Percentiles rank a stretch among this genome's conserved stretches.
Conservation (phyloP, 2,113 vertebrate species). For the Oreochromis aureus region DNA sequence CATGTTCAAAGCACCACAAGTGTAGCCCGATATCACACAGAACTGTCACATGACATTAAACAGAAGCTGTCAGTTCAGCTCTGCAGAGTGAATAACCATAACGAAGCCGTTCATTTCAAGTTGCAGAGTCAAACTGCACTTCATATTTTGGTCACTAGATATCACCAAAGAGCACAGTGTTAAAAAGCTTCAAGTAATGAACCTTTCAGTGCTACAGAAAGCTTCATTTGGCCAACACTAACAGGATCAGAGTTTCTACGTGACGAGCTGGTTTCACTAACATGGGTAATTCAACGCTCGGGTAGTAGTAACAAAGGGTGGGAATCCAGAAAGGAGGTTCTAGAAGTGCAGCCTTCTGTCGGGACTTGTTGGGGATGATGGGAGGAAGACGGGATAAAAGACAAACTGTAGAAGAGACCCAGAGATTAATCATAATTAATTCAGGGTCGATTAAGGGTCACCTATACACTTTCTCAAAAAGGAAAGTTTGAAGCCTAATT, state of each 20-base stretch:
- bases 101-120: neutral
- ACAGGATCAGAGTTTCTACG: neutral
- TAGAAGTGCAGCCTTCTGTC: neutral
- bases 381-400: neutral
- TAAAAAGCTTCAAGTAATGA: neutral
- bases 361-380: neutral
- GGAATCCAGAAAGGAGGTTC: neutral
- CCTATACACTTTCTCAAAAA: neutral
- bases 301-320: neutral
- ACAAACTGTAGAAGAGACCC: neutral
- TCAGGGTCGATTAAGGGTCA: neutral
- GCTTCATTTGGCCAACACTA: neutral
- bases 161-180: neutral
- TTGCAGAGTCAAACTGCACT: neutral
- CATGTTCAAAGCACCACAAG: neutral
- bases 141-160: neutral
- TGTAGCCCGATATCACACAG: neutral
- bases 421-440: neutral
- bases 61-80: neutral
- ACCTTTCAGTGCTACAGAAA: neutral
- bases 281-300: neutral
- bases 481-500: neutral
- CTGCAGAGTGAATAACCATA: neutral
- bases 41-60: neutral
- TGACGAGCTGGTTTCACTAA: neutral